A percentile compares a stretch with the other conserved stretches of the same genome.
Evolutionary conservation across 2,888 invertebrate species (phyloP).

Genomic region (Heliconius ismenius): DNA sequence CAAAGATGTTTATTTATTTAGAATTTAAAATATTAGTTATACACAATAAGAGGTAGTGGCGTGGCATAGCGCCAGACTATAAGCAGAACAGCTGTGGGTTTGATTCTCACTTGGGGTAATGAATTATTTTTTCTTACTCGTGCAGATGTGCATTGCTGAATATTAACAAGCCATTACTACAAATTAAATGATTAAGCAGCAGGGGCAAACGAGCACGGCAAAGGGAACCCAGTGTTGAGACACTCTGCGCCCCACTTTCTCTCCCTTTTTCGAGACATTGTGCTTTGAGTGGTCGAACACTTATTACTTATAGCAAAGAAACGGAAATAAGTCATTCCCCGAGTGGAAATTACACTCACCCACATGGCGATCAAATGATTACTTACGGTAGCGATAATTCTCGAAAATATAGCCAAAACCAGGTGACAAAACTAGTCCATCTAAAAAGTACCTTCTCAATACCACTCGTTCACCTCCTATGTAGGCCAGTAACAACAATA

Average conservation of each 20-base stretch:
- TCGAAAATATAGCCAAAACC: background rate
- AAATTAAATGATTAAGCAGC: background rate
- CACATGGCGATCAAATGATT: background rate
- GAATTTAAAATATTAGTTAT: background rate
- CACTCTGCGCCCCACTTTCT: background rate
- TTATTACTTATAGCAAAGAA: no score
- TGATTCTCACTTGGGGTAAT: background rate
- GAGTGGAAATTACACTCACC: background rate
- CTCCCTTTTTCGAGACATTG: no score
- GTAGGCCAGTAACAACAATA: slow-evolving; percentile 21
- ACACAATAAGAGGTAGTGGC: background rate
- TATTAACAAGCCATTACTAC: no score
- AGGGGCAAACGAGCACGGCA: background rate
- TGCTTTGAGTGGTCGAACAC: no score
- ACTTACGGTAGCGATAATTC: background rate
- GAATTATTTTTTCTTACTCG: no score
- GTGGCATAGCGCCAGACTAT: background rate
- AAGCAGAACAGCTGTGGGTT: background rate
- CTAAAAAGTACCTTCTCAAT: background rate
- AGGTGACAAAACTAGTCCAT: background rate
- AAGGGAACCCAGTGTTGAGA: background rate
- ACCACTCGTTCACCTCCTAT: background rate
- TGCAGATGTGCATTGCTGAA: no score
- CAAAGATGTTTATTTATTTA: slow-evolving; percentile 1
- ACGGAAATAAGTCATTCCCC: background rate